Base-by-base conservation (phyloP, 2,113 vertebrate species). In the Pachypanchax playfairii region DNA sequence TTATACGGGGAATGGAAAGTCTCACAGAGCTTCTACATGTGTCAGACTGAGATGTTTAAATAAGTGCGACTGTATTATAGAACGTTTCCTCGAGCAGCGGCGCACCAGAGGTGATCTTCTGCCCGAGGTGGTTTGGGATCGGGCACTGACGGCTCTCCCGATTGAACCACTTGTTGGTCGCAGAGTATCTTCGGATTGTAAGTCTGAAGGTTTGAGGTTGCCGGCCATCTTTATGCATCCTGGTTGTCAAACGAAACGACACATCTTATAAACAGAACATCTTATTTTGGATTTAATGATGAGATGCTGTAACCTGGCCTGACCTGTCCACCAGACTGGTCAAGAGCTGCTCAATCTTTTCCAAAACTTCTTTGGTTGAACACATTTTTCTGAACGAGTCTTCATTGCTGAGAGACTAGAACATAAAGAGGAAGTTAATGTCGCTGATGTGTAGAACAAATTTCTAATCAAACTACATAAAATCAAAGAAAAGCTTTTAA, bases 341-440 rank as follows among this genome's bases (percentile, higher is more conserved):
- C 53, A 97, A 89, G 21, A 96, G 90, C 29, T 94, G 92, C 43
- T 92, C 85, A 22, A 93, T 90, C 80, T 95, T 97, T 29, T 81
- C 76, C 68, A 86, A 79, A 42, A 92, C 93, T 11, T 96, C 93
- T 0, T 60, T 81, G 70, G 91, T 85, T 0, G 92, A 91, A 13
- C 92, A 93, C 28, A 95, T 94, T 65, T 93, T 95, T 81, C 90
- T 94, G 81, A 97, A 95, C 54, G 96, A 95, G 73, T 98, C 95
- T 90, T 98, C 95, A 73, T 96, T 93, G 65, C 96, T 97, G 48
- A 97, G 91, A 48, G 96, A 96, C 96, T 98, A 77, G 61, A 82
- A 74, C 48, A 53, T 20, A 46, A 42, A 69, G 12, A 25, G 14
- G 36, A 72, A 6, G 25, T 43, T 17, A 21, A 47, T 52, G 29